Base-by-base conservation (phyloP, 2,888 invertebrate genomes). In the Scelioninae gen. 2 region DNA sequence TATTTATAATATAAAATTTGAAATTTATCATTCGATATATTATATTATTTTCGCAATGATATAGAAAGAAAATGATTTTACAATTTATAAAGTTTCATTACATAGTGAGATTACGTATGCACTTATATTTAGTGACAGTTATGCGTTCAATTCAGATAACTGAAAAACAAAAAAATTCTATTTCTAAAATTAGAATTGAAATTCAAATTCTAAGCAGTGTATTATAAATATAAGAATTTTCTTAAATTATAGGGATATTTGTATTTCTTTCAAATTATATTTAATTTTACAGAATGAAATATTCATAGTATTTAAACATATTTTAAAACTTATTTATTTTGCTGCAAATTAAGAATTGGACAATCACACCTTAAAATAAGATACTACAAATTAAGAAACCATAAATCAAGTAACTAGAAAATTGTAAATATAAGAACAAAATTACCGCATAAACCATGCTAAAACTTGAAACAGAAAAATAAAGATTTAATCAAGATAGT, bases 121-220 rank as follows among this genome's bases (percentile, higher is more conserved):
- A n/a, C 13, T 57, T 43, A 43, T 43, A 31, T 57, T 19, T 31
- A 57, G 57, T 25, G 7, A n/a, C 25, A 55, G 41, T 35, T 39
- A 22, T 25, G 58, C 35, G 13, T 45, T 45, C 33, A 45, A 39
- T 45, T 31, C 28, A 33, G n/a, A 33, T 45, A 58, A 60, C 35
- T 48, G 60, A 60, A 60, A 60, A 60, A 46, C 46, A 37, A 19
- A 64, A 53, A n/a, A n/a, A n/a, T n/a, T n/a, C n/a, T 52, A 52
- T 4, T 6, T 48, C 28, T 64, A 52, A 53, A 45, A 64, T 45
- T 64, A 64, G 53, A 13, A 53, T 61, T 41, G 50, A 50, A 61
- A 50, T 50, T 53, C 64, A 64, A 64, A 35, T 64, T 64, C 25
- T 53, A 28, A 50, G 43, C 39, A 19, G 2, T 25, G 48, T 15